These are phyloP conservation scores for Siphlonurus alternatus DNA, from an alignment of 2,888 invertebrate genomes.

Conservation along the genomic window DNA sequence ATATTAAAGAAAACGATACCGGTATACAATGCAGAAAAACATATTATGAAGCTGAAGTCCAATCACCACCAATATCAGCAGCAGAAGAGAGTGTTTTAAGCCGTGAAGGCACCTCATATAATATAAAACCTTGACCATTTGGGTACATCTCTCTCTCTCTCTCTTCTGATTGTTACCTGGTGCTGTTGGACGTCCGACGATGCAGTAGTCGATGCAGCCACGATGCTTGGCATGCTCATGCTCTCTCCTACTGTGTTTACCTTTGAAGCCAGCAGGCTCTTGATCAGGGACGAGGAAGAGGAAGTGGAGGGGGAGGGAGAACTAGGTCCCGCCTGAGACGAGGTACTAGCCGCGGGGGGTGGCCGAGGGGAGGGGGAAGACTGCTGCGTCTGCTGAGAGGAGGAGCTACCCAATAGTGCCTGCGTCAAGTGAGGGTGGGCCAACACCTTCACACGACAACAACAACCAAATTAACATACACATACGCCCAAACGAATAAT, in stretches of 20 bases:
- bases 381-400: conserved; percentile 16
- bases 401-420: conserved; percentile 30
- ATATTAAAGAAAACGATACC: no score
- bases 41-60: no score
- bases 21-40: no score
- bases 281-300: conserved; percentile 54
- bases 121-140: no score
- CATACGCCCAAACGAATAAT: no score
- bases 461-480: neutral
- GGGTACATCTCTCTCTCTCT: neutral
- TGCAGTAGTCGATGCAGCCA: neutral
- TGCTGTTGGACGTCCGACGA: neutral
- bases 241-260: conserved; percentile 38
- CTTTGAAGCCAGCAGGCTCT: conserved; percentile 88
- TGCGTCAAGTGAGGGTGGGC: conserved; percentile 44
- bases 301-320: conserved; percentile 6
- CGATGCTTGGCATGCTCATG: conserved; percentile 12
- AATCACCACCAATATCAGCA: no score
- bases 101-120: no score
- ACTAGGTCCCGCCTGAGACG: neutral
- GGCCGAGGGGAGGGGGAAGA: conserved; percentile 19
- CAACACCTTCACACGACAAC: conserved; percentile 34
- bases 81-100: no score
- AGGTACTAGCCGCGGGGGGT: conserved; percentile 15
- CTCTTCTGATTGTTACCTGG: neutral